phyloP scores from a whole-genome alignment of 2,797 vertebrate species.

The Bucorvus abyssinicus region DNA sequence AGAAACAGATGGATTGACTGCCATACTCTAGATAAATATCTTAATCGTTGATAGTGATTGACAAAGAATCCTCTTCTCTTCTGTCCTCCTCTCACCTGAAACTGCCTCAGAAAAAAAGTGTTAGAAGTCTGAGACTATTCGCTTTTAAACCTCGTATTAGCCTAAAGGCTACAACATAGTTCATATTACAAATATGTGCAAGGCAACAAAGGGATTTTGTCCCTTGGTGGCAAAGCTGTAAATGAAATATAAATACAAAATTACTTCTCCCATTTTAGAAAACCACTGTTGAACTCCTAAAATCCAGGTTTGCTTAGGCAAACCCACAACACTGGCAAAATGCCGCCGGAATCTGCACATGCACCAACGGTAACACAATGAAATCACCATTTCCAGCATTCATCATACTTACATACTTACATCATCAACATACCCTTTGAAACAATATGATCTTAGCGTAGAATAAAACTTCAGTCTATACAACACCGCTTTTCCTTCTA shows the following conservation, averaged over 20 bases:
- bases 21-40: neutral
- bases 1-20: neutral
- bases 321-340: neutral
- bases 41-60: neutral
- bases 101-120: neutral
- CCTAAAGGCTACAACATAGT: neutral
- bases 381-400: neutral
- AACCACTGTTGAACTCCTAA: neutral
- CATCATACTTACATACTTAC: neutral
- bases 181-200: neutral
- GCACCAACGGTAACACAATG: neutral
- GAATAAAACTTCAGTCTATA: neutral
- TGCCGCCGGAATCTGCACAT: neutral
- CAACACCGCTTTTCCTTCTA: neutral
- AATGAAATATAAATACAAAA: neutral
- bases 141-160: neutral
- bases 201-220: neutral
- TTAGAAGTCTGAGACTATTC: neutral
- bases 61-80: neutral
- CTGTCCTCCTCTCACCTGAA: neutral
- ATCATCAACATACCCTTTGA: neutral
- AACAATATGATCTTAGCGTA: neutral
- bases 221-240: neutral
- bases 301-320: neutral
- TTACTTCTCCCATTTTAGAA: neutral